Conservation (phyloP, 1,140 invertebrate genomes). For the Diorhabda elongata region DNA sequence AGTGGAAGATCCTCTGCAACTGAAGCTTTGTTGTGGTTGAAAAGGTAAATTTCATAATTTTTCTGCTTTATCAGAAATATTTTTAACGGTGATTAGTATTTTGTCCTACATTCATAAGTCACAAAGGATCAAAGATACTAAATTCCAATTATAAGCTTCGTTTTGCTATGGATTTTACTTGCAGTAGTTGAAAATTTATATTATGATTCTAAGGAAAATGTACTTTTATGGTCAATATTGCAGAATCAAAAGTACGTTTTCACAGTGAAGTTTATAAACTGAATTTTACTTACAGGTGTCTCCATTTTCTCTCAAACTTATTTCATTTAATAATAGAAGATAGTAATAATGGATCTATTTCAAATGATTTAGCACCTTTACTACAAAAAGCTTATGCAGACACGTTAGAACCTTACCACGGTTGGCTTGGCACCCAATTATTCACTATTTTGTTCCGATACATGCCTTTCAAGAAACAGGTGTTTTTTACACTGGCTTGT, state of each 20-base stretch:
- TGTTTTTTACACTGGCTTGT: slow-evolving; percentile 31
- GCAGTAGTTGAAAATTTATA: too few relatives aligned
- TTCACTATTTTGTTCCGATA: slow-evolving; percentile 50
- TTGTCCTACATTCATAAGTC: too few relatives aligned
- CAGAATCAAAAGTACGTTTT: too few relatives aligned
- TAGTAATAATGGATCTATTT: slow-evolving; percentile 45
- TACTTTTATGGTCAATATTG: too few relatives aligned
- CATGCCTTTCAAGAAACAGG: slow-evolving; percentile 28
- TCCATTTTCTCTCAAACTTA: slow-evolving; percentile 58
- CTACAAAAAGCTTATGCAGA: slow-evolving; percentile 59
- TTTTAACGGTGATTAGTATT: too few relatives aligned
- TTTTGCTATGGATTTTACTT: too few relatives aligned
- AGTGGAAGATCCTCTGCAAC: slow-evolving; percentile 49
- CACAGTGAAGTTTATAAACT: neutral
- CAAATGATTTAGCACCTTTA: slow-evolving; percentile 54
- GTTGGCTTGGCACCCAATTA: slow-evolving; percentile 62
- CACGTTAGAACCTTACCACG: slow-evolving; percentile 61
- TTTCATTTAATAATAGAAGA: slow-evolving; percentile 57
- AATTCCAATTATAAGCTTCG: too few relatives aligned
- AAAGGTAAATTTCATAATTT: slow-evolving; percentile 53
- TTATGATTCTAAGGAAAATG: too few relatives aligned
- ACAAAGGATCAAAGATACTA: too few relatives aligned
- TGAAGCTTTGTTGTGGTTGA: slow-evolving; percentile 65
- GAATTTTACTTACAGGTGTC: slow-evolving; percentile 50
- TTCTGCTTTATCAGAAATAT: too few relatives aligned